Conservation (phyloP, 1,140 invertebrate genomes). For the Sitophilus oryzae region DNA sequence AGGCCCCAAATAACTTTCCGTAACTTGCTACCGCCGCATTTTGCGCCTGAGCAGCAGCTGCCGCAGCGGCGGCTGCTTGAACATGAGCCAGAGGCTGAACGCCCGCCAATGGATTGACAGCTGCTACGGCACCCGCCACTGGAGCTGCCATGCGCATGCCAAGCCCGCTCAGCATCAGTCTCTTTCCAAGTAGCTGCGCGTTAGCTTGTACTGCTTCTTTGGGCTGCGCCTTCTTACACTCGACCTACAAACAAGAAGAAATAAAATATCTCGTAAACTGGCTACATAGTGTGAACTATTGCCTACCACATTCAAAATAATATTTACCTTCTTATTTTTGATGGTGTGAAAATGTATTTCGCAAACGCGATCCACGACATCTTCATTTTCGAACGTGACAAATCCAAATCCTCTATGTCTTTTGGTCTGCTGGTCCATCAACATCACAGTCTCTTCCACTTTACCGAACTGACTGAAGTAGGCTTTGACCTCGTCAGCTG, state of each 20-base stretch:
- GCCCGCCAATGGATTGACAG: slow-evolving; percentile 53
- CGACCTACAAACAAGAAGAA: slow-evolving; percentile 37
- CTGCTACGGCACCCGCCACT: slow-evolving; percentile 51
- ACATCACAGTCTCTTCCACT: slow-evolving; percentile 88
- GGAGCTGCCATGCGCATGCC: slow-evolving; percentile 58
- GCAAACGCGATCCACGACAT: slow-evolving; percentile 84
- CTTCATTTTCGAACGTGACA: slow-evolving; percentile 87
- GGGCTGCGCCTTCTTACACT: slow-evolving; percentile 89
- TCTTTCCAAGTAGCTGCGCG: slow-evolving; percentile 64
- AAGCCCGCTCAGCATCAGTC: slow-evolving; percentile 62
- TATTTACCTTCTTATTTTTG: slow-evolving; percentile 82
- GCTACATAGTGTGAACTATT: neutral
- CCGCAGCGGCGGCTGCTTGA: slow-evolving; percentile 52
- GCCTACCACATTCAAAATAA: neutral
- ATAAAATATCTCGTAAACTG: neutral
- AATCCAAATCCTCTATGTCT: slow-evolving; percentile 86
- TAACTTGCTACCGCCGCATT: slow-evolving; percentile 51
- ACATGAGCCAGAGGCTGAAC: slow-evolving; percentile 56
- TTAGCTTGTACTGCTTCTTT: slow-evolving; percentile 78
- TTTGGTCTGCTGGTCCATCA: slow-evolving; percentile 92
- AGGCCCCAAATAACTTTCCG: slow-evolving; percentile 63
- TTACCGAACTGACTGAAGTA: slow-evolving; percentile 90
- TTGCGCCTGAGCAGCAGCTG: slow-evolving; percentile 43
- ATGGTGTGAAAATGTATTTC: slow-evolving; percentile 89
- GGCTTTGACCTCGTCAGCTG: slow-evolving; percentile 82